These are phyloP conservation scores for Dipus sagitta DNA, from an alignment of 2,797 vertebrate genomes.

Conservation along the genomic window DNA sequence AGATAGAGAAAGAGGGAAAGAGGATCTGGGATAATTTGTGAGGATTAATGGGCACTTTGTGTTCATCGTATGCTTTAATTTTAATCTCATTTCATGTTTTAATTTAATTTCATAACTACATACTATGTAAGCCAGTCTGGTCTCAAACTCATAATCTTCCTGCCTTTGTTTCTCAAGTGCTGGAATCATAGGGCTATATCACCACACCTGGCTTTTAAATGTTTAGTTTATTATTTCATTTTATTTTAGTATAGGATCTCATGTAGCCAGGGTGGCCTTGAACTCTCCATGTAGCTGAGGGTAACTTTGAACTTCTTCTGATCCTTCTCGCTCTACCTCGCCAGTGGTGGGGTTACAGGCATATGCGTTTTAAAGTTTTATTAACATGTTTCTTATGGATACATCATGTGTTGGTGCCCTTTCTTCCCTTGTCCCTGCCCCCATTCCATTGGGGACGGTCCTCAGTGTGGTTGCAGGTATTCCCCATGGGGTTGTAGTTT, in stretches of 20 bases:
- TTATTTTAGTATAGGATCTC: neutral
- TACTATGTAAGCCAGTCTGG: neutral
- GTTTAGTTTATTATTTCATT: neutral
- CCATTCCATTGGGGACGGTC: too few species aligned
- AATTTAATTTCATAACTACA: neutral
- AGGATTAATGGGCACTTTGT: neutral
- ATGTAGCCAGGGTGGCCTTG: neutral
- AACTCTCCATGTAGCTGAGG: neutral
- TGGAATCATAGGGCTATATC: neutral
- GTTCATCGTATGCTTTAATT: neutral
- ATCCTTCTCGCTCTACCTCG: neutral
- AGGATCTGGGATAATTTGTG: neutral
- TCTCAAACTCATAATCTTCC: neutral
- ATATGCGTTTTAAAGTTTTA: too few species aligned
- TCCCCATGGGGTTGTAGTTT: too few species aligned
- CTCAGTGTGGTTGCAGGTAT: too few species aligned
- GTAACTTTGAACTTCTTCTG: neutral
- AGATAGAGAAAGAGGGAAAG: neutral
- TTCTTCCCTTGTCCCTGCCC: too few species aligned
- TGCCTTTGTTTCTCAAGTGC: neutral
- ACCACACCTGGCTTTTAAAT: neutral
- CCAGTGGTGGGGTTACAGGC: neutral
- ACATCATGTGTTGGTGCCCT: too few species aligned
- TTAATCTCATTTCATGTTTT: neutral
- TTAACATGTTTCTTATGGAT: too few species aligned